These are phyloP conservation scores for Nerophis lumbriciformis DNA, from an alignment of 2,113 vertebrate genomes.

Conservation along the genomic window DNA sequence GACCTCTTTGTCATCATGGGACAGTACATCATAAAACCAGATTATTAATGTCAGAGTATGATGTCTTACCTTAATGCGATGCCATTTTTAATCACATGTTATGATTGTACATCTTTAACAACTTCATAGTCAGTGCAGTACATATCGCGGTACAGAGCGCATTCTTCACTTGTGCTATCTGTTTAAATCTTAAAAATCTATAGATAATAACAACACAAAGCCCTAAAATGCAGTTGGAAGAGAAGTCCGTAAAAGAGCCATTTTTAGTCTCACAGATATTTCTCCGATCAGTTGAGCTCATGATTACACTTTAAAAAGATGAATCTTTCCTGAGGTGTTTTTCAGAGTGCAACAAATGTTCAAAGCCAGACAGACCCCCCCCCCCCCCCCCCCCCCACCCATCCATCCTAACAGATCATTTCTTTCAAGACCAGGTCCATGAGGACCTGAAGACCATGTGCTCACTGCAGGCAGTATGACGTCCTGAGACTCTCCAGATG, in stretches of 20 bases:
- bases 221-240: neutral
- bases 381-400: no score
- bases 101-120: no score
- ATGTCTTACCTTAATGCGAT: no score
- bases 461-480: neutral
- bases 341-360: neutral
- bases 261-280: neutral
- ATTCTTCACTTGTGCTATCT: neutral
- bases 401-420: neutral
- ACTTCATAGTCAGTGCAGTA: neutral
- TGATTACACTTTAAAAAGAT: neutral
- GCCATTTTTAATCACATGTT: no score
- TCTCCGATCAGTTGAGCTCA: neutral
- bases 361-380: neutral
- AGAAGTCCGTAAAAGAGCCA: neutral
- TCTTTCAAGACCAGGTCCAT: neutral
- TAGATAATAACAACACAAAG: neutral
- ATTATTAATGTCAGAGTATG: no score
- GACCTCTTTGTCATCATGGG: no score
- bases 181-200: no score
- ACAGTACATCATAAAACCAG: no score
- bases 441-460: slow-evolving; percentile 1
- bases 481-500: slow-evolving; percentile 1
- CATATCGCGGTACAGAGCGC: no score
- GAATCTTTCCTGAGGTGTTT: neutral